A percentile compares a stretch with the other conserved stretches of the same genome.
Evolutionary conservation across 2,888 invertebrate genomes (phyloP).

Genomic region (Operophtera brumata): DNA sequence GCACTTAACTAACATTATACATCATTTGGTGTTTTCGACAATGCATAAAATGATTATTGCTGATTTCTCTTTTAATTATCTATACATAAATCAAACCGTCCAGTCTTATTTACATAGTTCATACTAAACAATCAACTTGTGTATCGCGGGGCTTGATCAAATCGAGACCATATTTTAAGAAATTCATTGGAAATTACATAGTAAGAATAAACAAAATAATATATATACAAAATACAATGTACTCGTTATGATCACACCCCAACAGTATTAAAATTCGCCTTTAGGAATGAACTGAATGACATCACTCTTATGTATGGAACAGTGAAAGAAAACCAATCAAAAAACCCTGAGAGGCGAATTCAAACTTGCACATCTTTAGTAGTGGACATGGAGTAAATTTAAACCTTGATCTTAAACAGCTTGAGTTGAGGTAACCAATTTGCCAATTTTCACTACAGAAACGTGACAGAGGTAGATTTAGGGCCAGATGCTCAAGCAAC

Average conservation of each 20-base stretch:
- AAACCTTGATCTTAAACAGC: not conserved
- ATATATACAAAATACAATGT: not conserved
- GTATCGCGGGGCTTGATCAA: conserved; percentile 39
- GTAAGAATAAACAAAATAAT: not conserved
- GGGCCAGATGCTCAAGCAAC: not conserved
- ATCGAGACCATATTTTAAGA: conserved; percentile 27
- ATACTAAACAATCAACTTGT: conserved; percentile 29
- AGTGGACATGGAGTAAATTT: conserved; percentile 2
- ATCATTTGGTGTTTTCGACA: conserved; percentile 43
- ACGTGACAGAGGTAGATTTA: not conserved
- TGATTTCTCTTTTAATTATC: conserved; percentile 31
- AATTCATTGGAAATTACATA: not conserved
- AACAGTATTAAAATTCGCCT: conserved; percentile 1
- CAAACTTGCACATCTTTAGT: not conserved
- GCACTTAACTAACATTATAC: conserved; percentile 34
- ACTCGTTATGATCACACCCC: not conserved
- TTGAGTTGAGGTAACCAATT: not conserved
- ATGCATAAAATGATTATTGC: conserved; percentile 41
- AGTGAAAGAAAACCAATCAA: not conserved
- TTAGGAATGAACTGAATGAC: not conserved
- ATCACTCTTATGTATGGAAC: not conserved
- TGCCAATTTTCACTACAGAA: too few species aligned
- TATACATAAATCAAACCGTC: conserved; percentile 35
- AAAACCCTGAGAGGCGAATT: not conserved
- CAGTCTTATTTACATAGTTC: conserved; percentile 44